phyloP scores from a whole-genome alignment of 2,113 vertebrate species.

The Atlantisia rogersi region DNA sequence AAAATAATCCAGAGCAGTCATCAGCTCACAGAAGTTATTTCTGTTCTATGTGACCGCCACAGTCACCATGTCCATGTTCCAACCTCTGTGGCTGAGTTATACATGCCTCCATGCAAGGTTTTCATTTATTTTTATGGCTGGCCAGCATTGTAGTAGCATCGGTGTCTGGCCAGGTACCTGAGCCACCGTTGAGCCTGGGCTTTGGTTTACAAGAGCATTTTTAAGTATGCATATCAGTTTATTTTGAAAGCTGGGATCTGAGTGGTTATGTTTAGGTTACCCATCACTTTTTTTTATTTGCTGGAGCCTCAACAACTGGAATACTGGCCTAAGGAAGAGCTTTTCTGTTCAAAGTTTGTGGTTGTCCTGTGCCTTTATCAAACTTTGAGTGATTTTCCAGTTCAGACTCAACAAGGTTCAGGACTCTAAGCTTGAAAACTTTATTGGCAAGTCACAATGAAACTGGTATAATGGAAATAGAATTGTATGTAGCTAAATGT shows the following conservation, averaged over 20 bases:
- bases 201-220: neutral
- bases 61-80: neutral
- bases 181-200: fast-evolving
- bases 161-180: no score
- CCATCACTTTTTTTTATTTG: neutral
- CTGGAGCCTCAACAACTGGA: neutral
- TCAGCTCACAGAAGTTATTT: neutral
- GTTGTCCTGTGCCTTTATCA: neutral
- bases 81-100: neutral
- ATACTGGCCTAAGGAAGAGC: neutral
- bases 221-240: neutral
- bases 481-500: neutral
- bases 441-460: neutral
- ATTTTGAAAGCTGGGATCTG: neutral
- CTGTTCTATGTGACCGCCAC: neutral
- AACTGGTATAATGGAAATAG: neutral
- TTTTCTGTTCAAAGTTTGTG: neutral
- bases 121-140: neutral
- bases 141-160: neutral
- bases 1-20: neutral
- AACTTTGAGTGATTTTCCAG: neutral
- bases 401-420: neutral
- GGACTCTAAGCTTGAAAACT: neutral
- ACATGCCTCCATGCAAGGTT: neutral
- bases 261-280: neutral